Base-by-base conservation (phyloP, 2,888 invertebrate genomes). In the Aquatica leii region DNA sequence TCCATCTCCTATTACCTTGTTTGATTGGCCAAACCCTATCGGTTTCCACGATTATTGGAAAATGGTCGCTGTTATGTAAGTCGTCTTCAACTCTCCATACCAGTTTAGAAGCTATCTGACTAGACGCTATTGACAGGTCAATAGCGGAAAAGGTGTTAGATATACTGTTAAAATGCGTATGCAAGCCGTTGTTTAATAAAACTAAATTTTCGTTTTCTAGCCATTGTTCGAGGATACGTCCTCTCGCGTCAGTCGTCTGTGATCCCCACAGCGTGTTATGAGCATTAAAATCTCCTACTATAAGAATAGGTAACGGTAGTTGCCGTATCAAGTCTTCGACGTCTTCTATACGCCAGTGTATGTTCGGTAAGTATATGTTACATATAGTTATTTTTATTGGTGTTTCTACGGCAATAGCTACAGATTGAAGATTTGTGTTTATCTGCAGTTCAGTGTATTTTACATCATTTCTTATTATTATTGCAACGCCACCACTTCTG, bases 331-430 rank as follows among this genome's bases (percentile, higher is more conserved):
- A 17, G 8, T 43, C 14, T 14, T 17, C 17, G 8, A 43, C 8
- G n/a, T 43, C 15, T 14, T 17, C 18, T 11, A 11, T 18, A 4
- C 14, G 9, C 43, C 43, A 43, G 15, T 9, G 18, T 15, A 15
- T 18, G 17, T 43, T 43, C 9, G 43, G 43, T 43, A 43, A 15
- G 43, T 43, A 43, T 43, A 43, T 2, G 18, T 43, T 15, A 24
- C 24, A 24, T 24, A 24, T 24, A 2, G 4, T 24, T 6, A 24
- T 24, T 6, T 24, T 24, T 24, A 24, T 4, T 24, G 24, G 24
- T 4, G 2, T 4, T 4, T 24, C 24, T 24, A 24, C 6, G 6
- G 24, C 24, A 24, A 24, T 24, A 24, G 24, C 24, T 24, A 24
- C 24, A 2, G 24, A 24, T 6, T 24, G 24, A 24, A 24, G 24